Base-by-base conservation (phyloP, 1,140 invertebrate genomes). In the Stratiolaelaps scimitus region DNA sequence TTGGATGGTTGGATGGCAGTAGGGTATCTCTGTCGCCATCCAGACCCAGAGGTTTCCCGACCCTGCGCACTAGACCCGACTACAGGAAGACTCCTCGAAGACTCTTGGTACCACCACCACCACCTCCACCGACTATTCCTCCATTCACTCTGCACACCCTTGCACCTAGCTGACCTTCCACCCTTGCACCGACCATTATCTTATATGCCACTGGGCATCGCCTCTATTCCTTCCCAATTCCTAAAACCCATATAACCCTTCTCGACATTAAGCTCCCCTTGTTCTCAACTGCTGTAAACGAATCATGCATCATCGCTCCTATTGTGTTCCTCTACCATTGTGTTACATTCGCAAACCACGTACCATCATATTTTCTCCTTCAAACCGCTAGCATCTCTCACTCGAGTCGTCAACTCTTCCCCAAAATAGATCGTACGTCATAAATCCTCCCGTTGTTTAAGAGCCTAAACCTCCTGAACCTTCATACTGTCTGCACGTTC, bases 401-500 rank as follows among this genome's bases (percentile, higher is more conserved):
- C 53, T 34, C 23, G 53, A 60, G 1, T 60, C 53, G 13, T 19
- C 19, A 23, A 23, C 47, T 48, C 47, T 7, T 15, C 47, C 15
- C 19, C 20, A 48, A 48, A 7, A 4, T 48, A 48, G 47, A 60
- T 6, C 15, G 7, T 15, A 60, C 26, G 20, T 23, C 20, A 15
- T 20, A 23, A 17, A 19, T 26, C 53, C 53, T 23, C 26, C 26
- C 34, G 53, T n/a, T n/a, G n/a, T n/a, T n/a, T n/a, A n/a, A n/a
- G n/a, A 60, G 53, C 53, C 53, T 60, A 60, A 60, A 60, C 53
- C 53, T 60, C 53, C 15, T 23, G 53, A 60, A 60, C 15, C 28
- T n/a, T n/a, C 34, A 40, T 40, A 10, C 34, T 4, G 4, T 40
- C 34, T 40, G 34, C 34, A 40, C 34, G 34, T 40, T 10, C 34